A percentile compares a stretch with the other conserved stretches of the same genome.
Conservation (phyloP, 2,113 vertebrate genomes). For the Eonycteris spelaea region DNA sequence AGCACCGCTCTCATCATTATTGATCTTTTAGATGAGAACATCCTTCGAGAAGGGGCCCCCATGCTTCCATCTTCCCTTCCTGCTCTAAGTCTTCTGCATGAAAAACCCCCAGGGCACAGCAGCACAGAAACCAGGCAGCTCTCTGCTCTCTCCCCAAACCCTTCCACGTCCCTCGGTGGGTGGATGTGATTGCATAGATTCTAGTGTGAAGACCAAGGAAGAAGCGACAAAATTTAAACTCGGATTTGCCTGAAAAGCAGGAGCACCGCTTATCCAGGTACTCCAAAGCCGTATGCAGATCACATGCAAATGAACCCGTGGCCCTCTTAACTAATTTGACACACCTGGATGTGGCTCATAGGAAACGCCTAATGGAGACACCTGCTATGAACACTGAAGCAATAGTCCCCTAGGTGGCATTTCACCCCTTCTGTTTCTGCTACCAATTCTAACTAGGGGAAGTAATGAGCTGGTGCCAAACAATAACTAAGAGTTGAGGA, state of each 20-base stretch:
- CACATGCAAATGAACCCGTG: slow-evolving; percentile 60
- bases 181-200: neutral
- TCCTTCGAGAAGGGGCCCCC: neutral
- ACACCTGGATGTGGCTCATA: slow-evolving; percentile 68
- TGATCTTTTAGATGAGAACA: neutral
- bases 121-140: neutral
- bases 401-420: slow-evolving; percentile 43
- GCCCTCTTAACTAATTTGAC: slow-evolving; percentile 63
- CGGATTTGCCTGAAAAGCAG: neutral
- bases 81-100: neutral
- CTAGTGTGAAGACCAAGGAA: neutral
- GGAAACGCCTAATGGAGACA: slow-evolving; percentile 53
- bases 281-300: slow-evolving; percentile 44
- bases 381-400: slow-evolving; percentile 38
- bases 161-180: neutral
- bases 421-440: slow-evolving; percentile 63
- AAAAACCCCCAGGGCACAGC: neutral
- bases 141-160: neutral
- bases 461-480: slow-evolving; percentile 45
- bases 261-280: neutral
- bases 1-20: neutral
- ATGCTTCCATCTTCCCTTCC: neutral
- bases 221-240: neutral
- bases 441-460: slow-evolving; percentile 34
- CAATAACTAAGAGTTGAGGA: slow-evolving; percentile 46